These are phyloP conservation scores for Florisuga fusca DNA, from an alignment of 2,797 vertebrate genomes.

Conservation along the genomic window DNA sequence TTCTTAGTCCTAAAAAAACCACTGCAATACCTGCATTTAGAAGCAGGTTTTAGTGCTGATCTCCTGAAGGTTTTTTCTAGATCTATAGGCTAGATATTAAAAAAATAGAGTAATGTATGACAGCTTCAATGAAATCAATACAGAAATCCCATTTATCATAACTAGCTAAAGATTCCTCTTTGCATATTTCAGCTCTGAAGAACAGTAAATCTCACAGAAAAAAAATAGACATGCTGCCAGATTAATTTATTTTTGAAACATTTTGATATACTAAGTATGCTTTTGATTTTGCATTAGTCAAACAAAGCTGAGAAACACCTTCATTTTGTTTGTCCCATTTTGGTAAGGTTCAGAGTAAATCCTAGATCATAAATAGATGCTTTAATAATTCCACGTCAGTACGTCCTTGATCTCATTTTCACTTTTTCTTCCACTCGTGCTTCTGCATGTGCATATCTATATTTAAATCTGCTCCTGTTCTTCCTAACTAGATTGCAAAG, in stretches of 20 bases:
- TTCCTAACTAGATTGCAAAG: neutral
- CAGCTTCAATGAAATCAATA: neutral
- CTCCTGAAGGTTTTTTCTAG: conserved; percentile 37
- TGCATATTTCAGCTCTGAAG: conserved; percentile 45
- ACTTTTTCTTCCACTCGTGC: neutral
- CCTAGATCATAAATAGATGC: neutral
- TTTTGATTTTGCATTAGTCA: conserved; percentile 18
- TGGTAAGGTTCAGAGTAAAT: neutral
- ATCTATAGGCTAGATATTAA: neutral
- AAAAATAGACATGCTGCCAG: neutral
- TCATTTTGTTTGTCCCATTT: neutral
- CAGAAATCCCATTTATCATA: conserved; percentile 1
- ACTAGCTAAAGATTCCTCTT: neutral
- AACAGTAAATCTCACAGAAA: conserved; percentile 20
- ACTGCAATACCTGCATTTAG: neutral
- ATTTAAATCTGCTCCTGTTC: neutral
- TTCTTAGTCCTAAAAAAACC: neutral
- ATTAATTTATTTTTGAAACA: conserved; percentile 27
- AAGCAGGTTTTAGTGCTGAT: neutral
- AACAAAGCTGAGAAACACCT: neutral
- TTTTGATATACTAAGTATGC: neutral
- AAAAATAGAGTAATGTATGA: neutral
- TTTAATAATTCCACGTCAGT: neutral
- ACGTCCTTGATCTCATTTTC: neutral
- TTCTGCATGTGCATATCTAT: neutral